These are phyloP conservation scores for Panonychus citri DNA, from an alignment of 1,140 invertebrate species.

Conservation along the genomic window DNA sequence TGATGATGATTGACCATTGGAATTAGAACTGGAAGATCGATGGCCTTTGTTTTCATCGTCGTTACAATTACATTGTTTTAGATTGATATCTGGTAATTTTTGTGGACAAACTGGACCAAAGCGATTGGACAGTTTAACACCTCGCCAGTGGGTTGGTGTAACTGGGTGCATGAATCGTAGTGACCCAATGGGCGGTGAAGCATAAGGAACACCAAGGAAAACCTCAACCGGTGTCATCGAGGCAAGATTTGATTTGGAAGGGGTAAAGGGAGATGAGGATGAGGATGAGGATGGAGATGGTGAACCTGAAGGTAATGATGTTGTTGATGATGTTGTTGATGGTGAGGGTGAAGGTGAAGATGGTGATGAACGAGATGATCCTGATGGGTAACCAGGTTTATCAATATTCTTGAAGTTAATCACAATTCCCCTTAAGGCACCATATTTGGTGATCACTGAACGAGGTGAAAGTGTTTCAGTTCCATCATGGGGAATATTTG, in stretches of 20 bases:
- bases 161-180: conserved; percentile 37
- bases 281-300: background rate
- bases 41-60: no score
- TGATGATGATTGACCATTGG: background rate
- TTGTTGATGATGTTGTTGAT: background rate
- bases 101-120: conserved; percentile 71
- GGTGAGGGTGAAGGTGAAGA: background rate
- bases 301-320: background rate
- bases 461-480: conserved; percentile 24
- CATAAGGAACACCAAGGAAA: conserved; percentile 49
- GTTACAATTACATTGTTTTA: no score
- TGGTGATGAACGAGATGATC: background rate
- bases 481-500: background rate
- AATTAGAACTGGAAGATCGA: no score
- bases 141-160: conserved; percentile 55
- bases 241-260: conserved; percentile 16
- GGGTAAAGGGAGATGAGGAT: conserved; percentile 36
- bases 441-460: conserved; percentile 65
- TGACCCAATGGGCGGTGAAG: conserved; percentile 42
- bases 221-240: background rate
- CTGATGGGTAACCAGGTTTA: no score
- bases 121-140: conserved; percentile 52
- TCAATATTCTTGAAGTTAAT: conserved; percentile 33
- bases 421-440: conserved; percentile 62
- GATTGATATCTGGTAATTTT: conserved; percentile 10